A percentile compares a stretch with the other conserved stretches of the same genome.
phyloP scores from a whole-genome alignment of 1,140 invertebrate genomes.

The Ostrea denselamellosa region DNA sequence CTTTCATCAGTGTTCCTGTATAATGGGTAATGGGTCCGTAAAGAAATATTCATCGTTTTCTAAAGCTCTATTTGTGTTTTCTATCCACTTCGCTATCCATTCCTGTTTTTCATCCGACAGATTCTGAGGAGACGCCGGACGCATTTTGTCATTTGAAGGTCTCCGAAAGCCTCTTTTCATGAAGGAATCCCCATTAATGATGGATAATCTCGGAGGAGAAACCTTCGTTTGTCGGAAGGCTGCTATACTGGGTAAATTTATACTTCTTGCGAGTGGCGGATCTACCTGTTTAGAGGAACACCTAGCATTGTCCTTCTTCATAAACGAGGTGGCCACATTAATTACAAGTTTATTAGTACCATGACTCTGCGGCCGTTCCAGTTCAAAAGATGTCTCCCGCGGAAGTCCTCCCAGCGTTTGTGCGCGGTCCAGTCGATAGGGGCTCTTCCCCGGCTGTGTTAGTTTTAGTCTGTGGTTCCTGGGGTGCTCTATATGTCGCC shows the following conservation, averaged over 20 bases:
- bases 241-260: slow-evolving; percentile 38
- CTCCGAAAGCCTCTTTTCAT: slow-evolving; percentile 34
- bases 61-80: slow-evolving; percentile 53
- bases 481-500: slow-evolving; percentile 48
- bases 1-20: background rate
- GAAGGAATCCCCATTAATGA: slow-evolving; percentile 3
- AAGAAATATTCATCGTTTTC: slow-evolving; percentile 45
- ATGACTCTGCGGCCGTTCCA: slow-evolving; percentile 52
- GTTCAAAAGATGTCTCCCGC: slow-evolving; percentile 53
- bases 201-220: slow-evolving; percentile 36
- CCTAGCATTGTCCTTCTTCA: slow-evolving; percentile 42
- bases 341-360: slow-evolving; percentile 51
- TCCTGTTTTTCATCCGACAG: slow-evolving; percentile 53
- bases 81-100: slow-evolving; percentile 54
- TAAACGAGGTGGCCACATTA: slow-evolving; percentile 55
- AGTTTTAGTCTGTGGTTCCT: slow-evolving; percentile 50
- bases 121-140: slow-evolving; percentile 47
- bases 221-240: background rate
- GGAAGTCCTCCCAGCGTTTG: slow-evolving; percentile 45
- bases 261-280: slow-evolving; percentile 13
- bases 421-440: slow-evolving; percentile 52
- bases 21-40: slow-evolving; percentile 42
- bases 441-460: slow-evolving; percentile 44
- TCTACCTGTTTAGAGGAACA: slow-evolving; percentile 16
- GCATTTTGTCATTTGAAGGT: slow-evolving; percentile 38